Evolutionary conservation across 2,888 invertebrate genomes (phyloP), one percentile per base, ranked within the genome.

Genomic region (Caenorhabditis afra): DNA sequence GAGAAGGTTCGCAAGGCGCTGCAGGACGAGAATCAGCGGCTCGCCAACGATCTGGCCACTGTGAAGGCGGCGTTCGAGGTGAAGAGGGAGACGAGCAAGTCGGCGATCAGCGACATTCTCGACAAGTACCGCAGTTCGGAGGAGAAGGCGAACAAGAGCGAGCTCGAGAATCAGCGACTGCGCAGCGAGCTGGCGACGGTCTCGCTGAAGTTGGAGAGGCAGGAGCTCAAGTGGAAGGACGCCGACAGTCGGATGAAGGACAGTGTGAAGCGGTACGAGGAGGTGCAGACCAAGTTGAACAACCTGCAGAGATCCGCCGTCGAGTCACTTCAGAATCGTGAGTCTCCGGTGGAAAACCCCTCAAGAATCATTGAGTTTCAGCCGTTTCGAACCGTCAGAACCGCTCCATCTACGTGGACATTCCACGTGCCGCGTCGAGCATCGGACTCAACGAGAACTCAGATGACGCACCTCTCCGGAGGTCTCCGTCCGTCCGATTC

Each of bases 201-300:
- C 8, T 61, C 59, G 66, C 70, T 68, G 11, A 81, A 81, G 47
- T 37, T 79, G 22, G 82, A 84, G 55, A 68, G 84, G n/a, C 66
- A 61, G 29, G 79, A 82, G 12, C 35, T 59, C 14, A 67, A 71
- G 37, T 35, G 59, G 0, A 58, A 50, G 20, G 80, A 70, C 14
- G 59, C 66, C 7, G 75, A 75, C 14, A 5, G n/a, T 10, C 55
- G 73, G 14, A 11, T 67, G 35, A 73, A 65, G 12, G 76, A 78
- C 5, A 67, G 37, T 14, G 62, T 67, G 29, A 57, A 55, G 23
- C n/a, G 67, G 22, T 73, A 52, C 37, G 78, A 78, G 11, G 71
- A 78, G 7, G 14, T 67, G n/a, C 70, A 76, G 52, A 12, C 58
- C 16, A 62, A 64, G 35, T 57, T 75, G 16, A 35, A 52, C 1